phyloP scores from a whole-genome alignment of 1,140 invertebrate genomes.

The Drosophila funebris region DNA sequence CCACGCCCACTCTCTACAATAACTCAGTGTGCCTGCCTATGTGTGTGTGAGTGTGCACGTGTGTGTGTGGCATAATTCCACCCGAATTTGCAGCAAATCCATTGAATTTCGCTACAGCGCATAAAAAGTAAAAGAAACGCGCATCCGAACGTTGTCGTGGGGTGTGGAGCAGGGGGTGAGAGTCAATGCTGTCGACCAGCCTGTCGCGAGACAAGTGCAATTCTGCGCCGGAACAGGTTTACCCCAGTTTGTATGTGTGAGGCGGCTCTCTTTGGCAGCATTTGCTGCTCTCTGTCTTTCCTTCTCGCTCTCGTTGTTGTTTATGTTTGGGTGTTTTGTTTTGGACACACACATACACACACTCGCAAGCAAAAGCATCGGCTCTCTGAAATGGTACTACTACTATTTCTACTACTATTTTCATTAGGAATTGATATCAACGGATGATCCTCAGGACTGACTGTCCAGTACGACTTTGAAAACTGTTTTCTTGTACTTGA shows the following conservation, averaged over 20 bases:
- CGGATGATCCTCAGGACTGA: not conserved
- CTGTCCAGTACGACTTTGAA: too few relatives aligned
- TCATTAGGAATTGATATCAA: not conserved
- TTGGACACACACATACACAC: slow-evolving; percentile 69
- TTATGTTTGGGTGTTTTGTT: slow-evolving; percentile 74
- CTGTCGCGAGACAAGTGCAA: slow-evolving; percentile 68
- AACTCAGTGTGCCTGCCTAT: slow-evolving; percentile 17
- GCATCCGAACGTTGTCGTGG: slow-evolving; percentile 52
- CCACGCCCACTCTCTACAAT: slow-evolving; percentile 72
- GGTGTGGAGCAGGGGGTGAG: not conserved
- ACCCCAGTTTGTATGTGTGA: slow-evolving; percentile 10
- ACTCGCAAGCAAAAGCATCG: not conserved
- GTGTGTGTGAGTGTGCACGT: slow-evolving; percentile 12
- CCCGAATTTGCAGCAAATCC: slow-evolving; percentile 82
- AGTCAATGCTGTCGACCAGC: slow-evolving; percentile 7
- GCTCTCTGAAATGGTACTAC: slow-evolving; percentile 20
- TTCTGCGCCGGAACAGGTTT: slow-evolving; percentile 79
- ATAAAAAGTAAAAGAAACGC: slow-evolving; percentile 79
- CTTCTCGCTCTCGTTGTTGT: slow-evolving; percentile 25
- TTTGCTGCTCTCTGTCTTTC: slow-evolving; percentile 13
- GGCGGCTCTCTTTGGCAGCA: slow-evolving; percentile 19
- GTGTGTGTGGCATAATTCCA: slow-evolving; percentile 75
- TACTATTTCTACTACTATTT: slow-evolving; percentile 63
- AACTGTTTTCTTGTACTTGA: too few relatives aligned
- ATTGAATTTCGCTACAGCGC: slow-evolving; percentile 76